Evolutionary conservation across 2,888 invertebrate genomes (phyloP).

Genomic region (Eupithecia tripunctaria): DNA sequence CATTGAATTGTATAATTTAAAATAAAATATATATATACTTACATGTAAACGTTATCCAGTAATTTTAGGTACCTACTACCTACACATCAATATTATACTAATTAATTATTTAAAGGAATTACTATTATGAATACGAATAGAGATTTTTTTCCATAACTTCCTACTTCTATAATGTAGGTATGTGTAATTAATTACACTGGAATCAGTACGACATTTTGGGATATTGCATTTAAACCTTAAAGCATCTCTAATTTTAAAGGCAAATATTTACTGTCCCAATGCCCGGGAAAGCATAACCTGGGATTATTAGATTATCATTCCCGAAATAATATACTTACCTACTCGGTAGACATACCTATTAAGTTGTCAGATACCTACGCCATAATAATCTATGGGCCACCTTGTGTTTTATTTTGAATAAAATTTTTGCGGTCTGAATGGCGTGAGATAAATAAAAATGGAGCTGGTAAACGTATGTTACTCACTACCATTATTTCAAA

Average conservation of each 20-base stretch:
- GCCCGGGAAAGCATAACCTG: not conserved
- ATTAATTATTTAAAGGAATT: not conserved
- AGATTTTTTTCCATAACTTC: not conserved
- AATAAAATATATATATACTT: too few relatives aligned
- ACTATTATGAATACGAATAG: not conserved
- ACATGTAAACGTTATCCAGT: too few relatives aligned
- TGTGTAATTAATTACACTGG: not conserved
- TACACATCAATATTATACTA: not conserved
- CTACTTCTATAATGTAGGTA: not conserved
- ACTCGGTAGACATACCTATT: not conserved
- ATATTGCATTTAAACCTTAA: not conserved
- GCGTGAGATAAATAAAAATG: conserved; percentile 44
- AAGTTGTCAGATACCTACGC: not conserved
- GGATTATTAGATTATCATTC: too few relatives aligned
- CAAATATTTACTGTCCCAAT: not conserved
- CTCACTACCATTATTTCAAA: conserved; percentile 37
- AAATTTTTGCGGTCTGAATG: conserved; percentile 37
- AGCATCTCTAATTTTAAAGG: too few relatives aligned
- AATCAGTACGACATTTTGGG: not conserved
- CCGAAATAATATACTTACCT: too few relatives aligned
- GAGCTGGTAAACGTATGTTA: conserved; percentile 10
- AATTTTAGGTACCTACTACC: too few relatives aligned
- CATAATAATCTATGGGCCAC: not conserved
- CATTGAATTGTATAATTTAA: too few relatives aligned
- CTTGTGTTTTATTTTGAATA: conserved; percentile 24